A percentile compares a stretch with the other conserved stretches of the same genome.
phyloP scores from a whole-genome alignment of 1,140 invertebrate genomes.

The Lithobius niger region DNA sequence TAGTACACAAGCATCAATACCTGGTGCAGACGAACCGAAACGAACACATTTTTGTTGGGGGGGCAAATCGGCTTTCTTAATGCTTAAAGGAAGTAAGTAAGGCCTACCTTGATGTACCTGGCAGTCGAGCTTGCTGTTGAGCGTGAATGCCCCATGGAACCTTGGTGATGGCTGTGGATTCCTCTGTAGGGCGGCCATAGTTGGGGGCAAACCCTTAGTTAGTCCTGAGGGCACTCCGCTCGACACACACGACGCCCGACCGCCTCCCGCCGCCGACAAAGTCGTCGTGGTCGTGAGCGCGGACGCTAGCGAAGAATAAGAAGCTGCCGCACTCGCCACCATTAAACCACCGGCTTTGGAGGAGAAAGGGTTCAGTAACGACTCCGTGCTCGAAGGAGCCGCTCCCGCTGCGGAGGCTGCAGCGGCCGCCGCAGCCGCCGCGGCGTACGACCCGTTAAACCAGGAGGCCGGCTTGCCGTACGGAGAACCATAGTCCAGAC shows the following conservation, averaged over 20 bases:
- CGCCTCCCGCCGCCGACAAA: neutral
- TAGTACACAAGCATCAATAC: too few species aligned
- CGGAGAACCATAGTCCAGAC: conserved; percentile 13
- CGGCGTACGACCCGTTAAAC: conserved; percentile 13
- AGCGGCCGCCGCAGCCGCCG: conserved; percentile 17
- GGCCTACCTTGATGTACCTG: conserved; percentile 10
- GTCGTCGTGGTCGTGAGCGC: neutral
- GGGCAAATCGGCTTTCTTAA: too few species aligned
- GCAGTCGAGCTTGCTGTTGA: conserved; percentile 6
- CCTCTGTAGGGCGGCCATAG: neutral
- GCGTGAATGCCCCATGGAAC: conserved; percentile 5
- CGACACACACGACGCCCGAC: neutral
- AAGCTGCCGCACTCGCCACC: neutral
- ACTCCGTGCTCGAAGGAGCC: neutral
- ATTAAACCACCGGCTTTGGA: too few species aligned
- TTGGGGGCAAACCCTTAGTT: neutral
- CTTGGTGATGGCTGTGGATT: neutral
- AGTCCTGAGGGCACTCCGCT: too few species aligned
- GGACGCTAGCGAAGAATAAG: neutral
- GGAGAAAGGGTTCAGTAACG: too few species aligned
- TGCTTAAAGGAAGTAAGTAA: too few species aligned
- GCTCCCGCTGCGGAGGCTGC: conserved; percentile 12
- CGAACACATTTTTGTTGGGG: too few species aligned
- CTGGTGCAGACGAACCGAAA: too few species aligned
- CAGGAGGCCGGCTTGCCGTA: conserved; percentile 5